Evolutionary conservation across 2,888 invertebrate species (phyloP), one percentile per base, ranked within the genome.

Genomic region (Drosophila melanosoma): DNA sequence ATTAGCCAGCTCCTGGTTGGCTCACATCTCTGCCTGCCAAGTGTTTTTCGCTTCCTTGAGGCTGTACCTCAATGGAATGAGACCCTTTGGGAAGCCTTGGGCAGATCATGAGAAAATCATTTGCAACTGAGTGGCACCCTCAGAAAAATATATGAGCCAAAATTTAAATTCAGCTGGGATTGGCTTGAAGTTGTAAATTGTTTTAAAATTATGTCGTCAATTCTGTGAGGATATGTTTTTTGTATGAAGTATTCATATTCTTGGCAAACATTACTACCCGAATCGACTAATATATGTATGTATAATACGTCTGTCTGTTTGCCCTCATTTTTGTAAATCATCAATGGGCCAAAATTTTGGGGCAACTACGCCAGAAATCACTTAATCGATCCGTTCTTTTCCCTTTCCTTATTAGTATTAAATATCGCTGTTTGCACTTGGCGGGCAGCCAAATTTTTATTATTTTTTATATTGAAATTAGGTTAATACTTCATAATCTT

Each of bases 61-160:
- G n/a, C n/a, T n/a, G n/a, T n/a, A n/a, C n/a, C n/a, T n/a, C 7
- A 3, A 20, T 15, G 20, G 20, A 45, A 45, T 20, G 45, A 7
- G 12, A 12, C 0, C 20, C n/a, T n/a, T n/a, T n/a, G n/a, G n/a
- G n/a, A n/a, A n/a, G 93, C 93, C 93, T 23, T 93, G 93, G 93
- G 92, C 92, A 38, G 93, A 93, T 83, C 91, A 92, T 23, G 90
- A 92, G 73, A 93, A 92, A 88, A 91, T 92, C 59, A 91, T 93
- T 60, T 93, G 93, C 65, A 93, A 91, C 93, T 84, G 86, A 82
- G 87, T 81, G 5, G 15, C 15, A 35, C 35, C 17, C 23, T 15
- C 10, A 6, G 17, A 6, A 26, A 52, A 36, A 54, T n/a, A 12
- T 32, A 17, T 12, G 7, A n/a, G 12, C 3, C 3, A 7, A 12